Base-by-base conservation (phyloP, 1,140 invertebrate species). In the Drosophila ercepeae region DNA sequence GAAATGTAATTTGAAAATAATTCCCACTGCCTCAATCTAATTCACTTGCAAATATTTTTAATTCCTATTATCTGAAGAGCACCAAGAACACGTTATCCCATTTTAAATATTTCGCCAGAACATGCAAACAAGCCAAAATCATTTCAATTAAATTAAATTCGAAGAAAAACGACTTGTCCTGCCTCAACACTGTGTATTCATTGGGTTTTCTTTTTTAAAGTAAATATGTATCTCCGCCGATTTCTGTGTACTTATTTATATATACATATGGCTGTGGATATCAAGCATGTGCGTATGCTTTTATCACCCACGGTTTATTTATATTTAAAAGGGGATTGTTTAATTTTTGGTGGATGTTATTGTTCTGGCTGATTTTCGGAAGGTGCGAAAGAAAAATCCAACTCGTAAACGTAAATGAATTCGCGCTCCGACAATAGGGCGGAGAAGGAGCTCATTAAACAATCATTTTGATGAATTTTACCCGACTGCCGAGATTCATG, bases 401-500 rank as follows among this genome's bases (percentile, higher is more conserved):
- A 50, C 51, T 49, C 81, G 71, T 65, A 72, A 75, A 78, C 81
- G 71, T 65, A 72, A 75, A 78, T 71, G 68, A 61, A 71, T 67
- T 75, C 53, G 45, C 39, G 57, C 50, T 36, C 21, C n/a, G 19
- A 54, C 44, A 50, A 51, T 41, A 48, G 44, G 18, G 34, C 34
- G 61, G 29, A 77, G 81, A 16, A 39, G 36, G 13, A 39, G 36
- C 81, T 86, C 82, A 86, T 86, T 82, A 86, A 86, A 86, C 75
- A 86, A 86, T 86, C 69, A 86, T 88, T 82, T 88, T 88, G 82
- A 86, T 88, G 73, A 88, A 86, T 75, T 61, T 75, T 45, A 21
- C 39, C 27, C 44, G 54, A 41, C 51, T 32, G 46, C 14, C n/a
- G 19, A 23, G 59, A 54, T n/a, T 16, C 29, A 21, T 2, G 21